Conservation (phyloP, 2,797 vertebrate genomes). For the Danio aesculapii region DNA sequence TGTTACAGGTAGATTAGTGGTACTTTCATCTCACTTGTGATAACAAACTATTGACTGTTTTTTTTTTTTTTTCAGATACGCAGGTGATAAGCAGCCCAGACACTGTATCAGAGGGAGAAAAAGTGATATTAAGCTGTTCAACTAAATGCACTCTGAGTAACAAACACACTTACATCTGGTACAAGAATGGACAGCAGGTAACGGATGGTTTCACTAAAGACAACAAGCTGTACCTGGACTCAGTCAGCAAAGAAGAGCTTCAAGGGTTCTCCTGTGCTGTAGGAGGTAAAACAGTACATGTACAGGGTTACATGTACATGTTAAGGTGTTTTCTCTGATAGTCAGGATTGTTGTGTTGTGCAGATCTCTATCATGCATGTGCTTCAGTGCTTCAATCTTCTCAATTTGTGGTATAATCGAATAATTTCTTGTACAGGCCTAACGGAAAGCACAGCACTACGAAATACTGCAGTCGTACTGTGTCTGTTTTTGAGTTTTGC, state of each 20-base stretch:
- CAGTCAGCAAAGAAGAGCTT: neutral
- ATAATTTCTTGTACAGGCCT: neutral
- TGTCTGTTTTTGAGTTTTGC: slow-evolving; percentile 6
- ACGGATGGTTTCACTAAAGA: neutral
- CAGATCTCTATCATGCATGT: neutral
- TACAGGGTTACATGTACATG: no score
- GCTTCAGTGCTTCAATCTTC: neutral
- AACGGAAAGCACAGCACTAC: neutral
- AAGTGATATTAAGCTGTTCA: slow-evolving; percentile 23
- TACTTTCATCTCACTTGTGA: neutral
- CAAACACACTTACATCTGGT: slow-evolving; percentile 1
- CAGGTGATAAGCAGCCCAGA: neutral
- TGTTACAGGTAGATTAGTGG: slow-evolving; percentile 63
- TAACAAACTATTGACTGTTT: neutral
- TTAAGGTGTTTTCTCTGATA: no score
- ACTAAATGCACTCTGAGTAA: slow-evolving; percentile 41
- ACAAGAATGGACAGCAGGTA: slow-evolving; percentile 4
- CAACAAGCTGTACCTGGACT: slow-evolving; percentile 22
- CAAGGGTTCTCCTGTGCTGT: slow-evolving; percentile 45
- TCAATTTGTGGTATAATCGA: neutral
- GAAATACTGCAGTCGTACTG: neutral
- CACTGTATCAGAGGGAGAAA: neutral
- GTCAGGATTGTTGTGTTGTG: no score
- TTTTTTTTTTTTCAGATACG: slow-evolving; percentile 35
- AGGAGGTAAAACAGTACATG: neutral